phyloP scores from a whole-genome alignment of 2,113 vertebrate genomes.

The Excalfactoria chinensis region DNA sequence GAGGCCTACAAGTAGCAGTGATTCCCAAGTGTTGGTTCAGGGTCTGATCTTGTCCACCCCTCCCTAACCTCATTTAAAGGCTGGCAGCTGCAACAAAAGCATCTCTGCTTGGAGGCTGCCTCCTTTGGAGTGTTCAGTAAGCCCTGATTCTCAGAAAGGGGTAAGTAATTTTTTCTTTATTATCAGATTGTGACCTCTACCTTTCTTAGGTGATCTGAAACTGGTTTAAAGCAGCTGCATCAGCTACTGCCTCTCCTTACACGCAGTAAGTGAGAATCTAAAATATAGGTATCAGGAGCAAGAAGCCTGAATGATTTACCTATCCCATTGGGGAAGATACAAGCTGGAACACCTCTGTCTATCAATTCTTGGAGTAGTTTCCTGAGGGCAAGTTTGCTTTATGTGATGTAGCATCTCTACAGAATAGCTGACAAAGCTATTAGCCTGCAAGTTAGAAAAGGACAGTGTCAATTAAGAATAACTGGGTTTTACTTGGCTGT shows the following conservation, averaged over 20 bases:
- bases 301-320: neutral
- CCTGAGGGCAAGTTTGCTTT: neutral
- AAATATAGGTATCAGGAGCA: neutral
- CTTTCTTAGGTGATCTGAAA: no score
- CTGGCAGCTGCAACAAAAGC: no score
- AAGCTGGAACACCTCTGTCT: neutral
- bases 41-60: no score
- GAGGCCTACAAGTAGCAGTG: no score
- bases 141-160: no score
- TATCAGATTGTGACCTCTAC: no score
- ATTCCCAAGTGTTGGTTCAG: no score
- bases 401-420: neutral
- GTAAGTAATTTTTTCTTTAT: no score
- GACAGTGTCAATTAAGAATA: neutral
- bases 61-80: no score
- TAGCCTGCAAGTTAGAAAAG: neutral
- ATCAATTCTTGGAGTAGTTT: neutral
- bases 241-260: neutral
- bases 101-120: no score
- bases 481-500: neutral
- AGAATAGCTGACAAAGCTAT: neutral
- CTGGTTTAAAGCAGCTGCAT: no score
- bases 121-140: no score
- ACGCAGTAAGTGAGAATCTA: neutral
- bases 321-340: neutral